Base-by-base conservation (phyloP, 35 echinoderm and acorn worm genomes). In the Holothuria glaberrima region DNA sequence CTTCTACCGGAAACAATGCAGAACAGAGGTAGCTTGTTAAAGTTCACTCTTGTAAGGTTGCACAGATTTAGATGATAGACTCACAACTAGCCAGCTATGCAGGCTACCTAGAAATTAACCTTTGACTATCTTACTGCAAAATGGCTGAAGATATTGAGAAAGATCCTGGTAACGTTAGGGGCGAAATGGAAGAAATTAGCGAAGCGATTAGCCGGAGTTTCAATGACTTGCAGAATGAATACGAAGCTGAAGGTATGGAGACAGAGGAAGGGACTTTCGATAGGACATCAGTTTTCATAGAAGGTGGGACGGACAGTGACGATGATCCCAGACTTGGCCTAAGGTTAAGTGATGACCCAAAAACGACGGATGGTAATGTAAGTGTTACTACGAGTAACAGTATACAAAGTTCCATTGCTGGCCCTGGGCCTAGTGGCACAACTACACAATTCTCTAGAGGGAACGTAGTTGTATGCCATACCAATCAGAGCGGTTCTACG, bases 221-320 rank as follows among this genome's bases (percentile, higher is more conserved):
- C 31, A 63, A 62, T 21, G 80, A 25, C n/a, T 58, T 84, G 31
- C 26, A 46, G 26, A 84, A 54, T 63, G 58, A 54, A n/a, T 75
- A 71, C 58, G 89, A 94, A 69, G 84, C 35, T 35, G 67, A 94
- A 16, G 89, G 86, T 48, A 80, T 86, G 82, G 83, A 91, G 13
- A 80, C 71, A 10, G 93, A 91, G 22, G 50, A 58, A 9, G 59
- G 56, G 38, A 44, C 79, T 28, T 96, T 86, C 66, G 94, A 96
- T 33, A 68, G 88, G 46, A 96, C 94, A 18, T 96, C 91, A 6
- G 94, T 96, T 16, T 93, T 93, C 30, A 96, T 96, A 41, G 90
- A 95, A 50, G 59, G 68, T 57, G 58, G 65, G 3, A 46, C 85
- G 54, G 60, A 25, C 48, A 54, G 75, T 20, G 35, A 34, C 19